These are phyloP conservation scores for Bombus terrestris DNA, from an alignment of 1,140 invertebrate species.

Conservation along the genomic window DNA sequence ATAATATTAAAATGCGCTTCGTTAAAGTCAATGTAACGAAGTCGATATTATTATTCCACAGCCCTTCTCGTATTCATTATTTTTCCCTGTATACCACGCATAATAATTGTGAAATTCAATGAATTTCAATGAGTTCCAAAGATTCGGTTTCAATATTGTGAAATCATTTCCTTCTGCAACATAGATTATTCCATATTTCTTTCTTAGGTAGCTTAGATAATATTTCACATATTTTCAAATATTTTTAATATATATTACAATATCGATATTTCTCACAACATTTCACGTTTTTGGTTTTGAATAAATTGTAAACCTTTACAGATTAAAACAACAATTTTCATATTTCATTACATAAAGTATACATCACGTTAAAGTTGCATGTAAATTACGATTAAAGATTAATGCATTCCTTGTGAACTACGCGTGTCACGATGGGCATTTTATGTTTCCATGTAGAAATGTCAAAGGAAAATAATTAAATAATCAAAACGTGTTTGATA, in stretches of 20 bases:
- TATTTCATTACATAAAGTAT: not conserved
- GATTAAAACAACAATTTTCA: not conserved
- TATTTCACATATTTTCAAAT: not conserved
- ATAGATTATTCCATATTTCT: not conserved
- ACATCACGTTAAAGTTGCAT: not conserved
- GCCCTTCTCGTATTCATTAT: not conserved
- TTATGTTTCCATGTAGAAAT: not conserved
- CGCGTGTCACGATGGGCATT: not conserved
- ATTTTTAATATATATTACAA: not conserved
- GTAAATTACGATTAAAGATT: not conserved
- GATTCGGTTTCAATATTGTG: not conserved
- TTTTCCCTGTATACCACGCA: not conserved
- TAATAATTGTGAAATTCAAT: slow-evolving; percentile 17
- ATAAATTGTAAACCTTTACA: not conserved
- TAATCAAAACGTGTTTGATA: not conserved
- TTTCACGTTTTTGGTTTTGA: not conserved
- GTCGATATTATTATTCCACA: slow-evolving; percentile 9
- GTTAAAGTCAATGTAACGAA: slow-evolving; percentile 2
- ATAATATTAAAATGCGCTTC: not conserved
- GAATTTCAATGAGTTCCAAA: slow-evolving; percentile 3
- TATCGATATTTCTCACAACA: not conserved
- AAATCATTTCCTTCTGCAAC: not conserved
- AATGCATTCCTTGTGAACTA: not conserved
- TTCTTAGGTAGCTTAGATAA: not conserved
- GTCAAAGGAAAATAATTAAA: not conserved